Base-by-base conservation (phyloP, 2,113 vertebrate genomes). In the Pelvicachromis taeniatus region DNA sequence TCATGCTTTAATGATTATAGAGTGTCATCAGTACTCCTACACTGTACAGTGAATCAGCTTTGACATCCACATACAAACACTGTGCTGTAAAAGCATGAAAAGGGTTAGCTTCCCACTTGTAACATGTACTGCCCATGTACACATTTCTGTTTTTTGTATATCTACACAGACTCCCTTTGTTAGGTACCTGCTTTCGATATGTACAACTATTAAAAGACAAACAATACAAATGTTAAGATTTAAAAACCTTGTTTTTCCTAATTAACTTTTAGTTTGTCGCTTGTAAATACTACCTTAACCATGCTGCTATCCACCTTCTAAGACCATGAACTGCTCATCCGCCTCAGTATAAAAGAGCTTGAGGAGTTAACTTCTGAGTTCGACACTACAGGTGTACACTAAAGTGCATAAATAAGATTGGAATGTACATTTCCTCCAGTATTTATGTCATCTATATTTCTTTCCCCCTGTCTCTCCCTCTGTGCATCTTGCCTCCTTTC, bases 1-100 rank as follows among this genome's bases (percentile, higher is more conserved):
- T 91, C 89, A 90, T 87, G 88, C 92, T 93, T 88, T 93, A 93
- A 93, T 94, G 88, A 94, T 93, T 93, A 91, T 93, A 80, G 84
- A 93, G 94, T 91, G 89, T 94, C 93, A 93, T 90, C 85, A 90
- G 85, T 86, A 93, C 91, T 89, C 91, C 87, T 89, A 92, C 94
- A 82, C 86, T 81, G 75, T 82, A 78, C 85, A 83, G 59, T 86
- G 73, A 88, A 83, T 88, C 83, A 88, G 73, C 83, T 88, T 55
- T 90, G 88, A 92, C 84, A 89, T 48, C 17, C 10, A 21, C 80
- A 38, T 55, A 81, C 80, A 65, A 45, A 78, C 82, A 31, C 4
- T 52, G 9, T 73, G 29, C 61, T 65, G 31, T 52, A n/a, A 40
- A 78, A 40, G 38, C 17, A 61, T 19, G 4, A 12, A 75, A 33